Evolutionary conservation across 2,113 vertebrate species (phyloP), one percentile per base, ranked within the genome.

Genomic region (Antigone vipio): DNA sequence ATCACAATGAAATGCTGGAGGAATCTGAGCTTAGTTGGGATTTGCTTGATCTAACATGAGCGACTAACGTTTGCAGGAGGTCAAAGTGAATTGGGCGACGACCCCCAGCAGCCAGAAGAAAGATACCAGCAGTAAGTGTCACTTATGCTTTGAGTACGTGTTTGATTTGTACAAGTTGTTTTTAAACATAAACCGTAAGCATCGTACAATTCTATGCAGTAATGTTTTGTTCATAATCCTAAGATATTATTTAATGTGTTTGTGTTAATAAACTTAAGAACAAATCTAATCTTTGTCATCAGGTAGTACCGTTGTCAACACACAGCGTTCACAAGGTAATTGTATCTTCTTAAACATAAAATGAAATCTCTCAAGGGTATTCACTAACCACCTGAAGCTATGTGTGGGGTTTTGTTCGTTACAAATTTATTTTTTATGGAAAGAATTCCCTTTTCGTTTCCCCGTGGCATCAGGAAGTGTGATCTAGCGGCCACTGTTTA

Each of bases 61-160:
- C 47, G 23, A 59, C 68, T 97, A 27, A 96, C 59, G 9, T 96
- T 98, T 95, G 62, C 98, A 99, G 99, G 99, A 99, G 97, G 99
- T 99, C 96, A 99, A 99, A 98, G 99, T 99, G 95, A 99, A 99
- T 98, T 99, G 99, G 99, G 99, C 99, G 95, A 99, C 99, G 49
- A 99, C 99, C 68, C 99, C 99, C 97, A 99, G 99, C 98, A 99
- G 99, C 98, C 99, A 99, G 98, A 99, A 99, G 98, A 99, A 99
- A 98, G 99, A 99, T 97, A 99, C 99, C 96, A 99, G 99, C 98
- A 99, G 99, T 99, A 98, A 99, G 99, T 99, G 94, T 95, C 84
- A 53, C 91, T 89, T 40, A 26, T 29, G 32, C 79, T 52, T 56
- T 12, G 67, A 93, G 59, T 14, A 9, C 67, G 32, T 69, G 32